Evolutionary conservation across 53 echinoderm and acorn worm species (phyloP), one percentile per base, ranked within the genome.

Genomic region (Stichopus horrens): DNA sequence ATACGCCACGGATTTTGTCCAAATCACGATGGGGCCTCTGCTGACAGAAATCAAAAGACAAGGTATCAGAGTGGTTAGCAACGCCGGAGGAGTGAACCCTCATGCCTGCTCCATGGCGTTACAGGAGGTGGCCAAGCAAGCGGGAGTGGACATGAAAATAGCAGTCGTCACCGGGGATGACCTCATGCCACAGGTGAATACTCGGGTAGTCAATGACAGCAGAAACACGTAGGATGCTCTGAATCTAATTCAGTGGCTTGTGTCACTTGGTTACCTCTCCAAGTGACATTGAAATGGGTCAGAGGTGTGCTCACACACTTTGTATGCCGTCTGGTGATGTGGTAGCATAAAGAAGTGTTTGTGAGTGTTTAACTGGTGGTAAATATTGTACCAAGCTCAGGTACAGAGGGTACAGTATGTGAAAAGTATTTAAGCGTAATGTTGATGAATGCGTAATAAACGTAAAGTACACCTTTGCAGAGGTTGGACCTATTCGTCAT

Each of bases 51-150:
- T 97, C 73, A 97, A 95, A 88, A 90, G 89, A 87, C 88, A 92
- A 81, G 98, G 98, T n/a, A 94, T 97, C 53, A 92, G 92, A 58
- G 98, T 97, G 22, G 90, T 97, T 52, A 97, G 98, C 90, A 97
- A 97, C 73, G 94, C 98, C 2, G 98, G 98, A 7, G 98, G 98
- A 13, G 90, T 97, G 75, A 97, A 97, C 88, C 98, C 95, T 4
- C 92, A 87, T 18, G 89, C 95, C 13, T 97, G 98, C 75, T 93
- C 93, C 19, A 74, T 63, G 57, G 98, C 98, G 55, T 63, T 97
- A 58, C 90, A 91, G 80, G 92, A 95, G 78, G 92, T 91, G 16
- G 98, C 98, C 20, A 97, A 97, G 93, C 91, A 92, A 23, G 93
- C 94, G 55, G 95, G 92, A 56, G 88, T 97, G 21, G 94, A 95